Evolutionary conservation across 2,888 invertebrate genomes (phyloP).

Genomic region (Sialis lutaria): DNA sequence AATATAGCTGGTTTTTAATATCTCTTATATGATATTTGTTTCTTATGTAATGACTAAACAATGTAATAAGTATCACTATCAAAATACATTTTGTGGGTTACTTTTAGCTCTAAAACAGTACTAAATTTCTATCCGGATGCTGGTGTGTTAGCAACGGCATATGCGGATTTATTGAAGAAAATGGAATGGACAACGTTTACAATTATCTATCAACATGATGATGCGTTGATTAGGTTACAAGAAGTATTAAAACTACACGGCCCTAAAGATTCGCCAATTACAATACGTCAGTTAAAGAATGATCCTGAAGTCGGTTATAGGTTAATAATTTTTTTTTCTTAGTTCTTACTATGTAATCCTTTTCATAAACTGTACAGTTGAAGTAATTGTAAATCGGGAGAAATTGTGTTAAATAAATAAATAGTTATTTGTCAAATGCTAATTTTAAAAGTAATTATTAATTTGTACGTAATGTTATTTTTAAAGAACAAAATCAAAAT

Average conservation of each 20-base stretch:
- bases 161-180: constrained; percentile 45
- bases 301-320: constrained; percentile 18
- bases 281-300: constrained; percentile 41
- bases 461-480: too few relatives aligned
- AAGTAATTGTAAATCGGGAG: too few relatives aligned
- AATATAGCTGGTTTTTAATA: too few relatives aligned
- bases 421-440: too few relatives aligned
- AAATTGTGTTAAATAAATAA: too few relatives aligned
- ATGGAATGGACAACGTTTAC: constrained; percentile 64
- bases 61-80: too few relatives aligned
- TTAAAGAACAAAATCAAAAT: too few relatives aligned
- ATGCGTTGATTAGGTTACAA: constrained; percentile 58
- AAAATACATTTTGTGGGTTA: too few relatives aligned
- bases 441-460: too few relatives aligned
- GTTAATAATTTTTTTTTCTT: constrained; percentile 21
- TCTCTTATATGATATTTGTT: too few relatives aligned
- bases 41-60: too few relatives aligned
- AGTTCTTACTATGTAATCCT: neutral
- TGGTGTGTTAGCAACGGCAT: constrained; percentile 41
- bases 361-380: neutral
- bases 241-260: constrained; percentile 56
- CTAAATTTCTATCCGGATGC: constrained; percentile 58
- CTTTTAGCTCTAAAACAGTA: constrained; percentile 15
- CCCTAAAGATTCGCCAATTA: constrained; percentile 41
- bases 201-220: constrained; percentile 60